Percentiles rank a stretch among this genome's conserved stretches.
These are phyloP conservation scores for Scortum barcoo DNA, from an alignment of 2,113 vertebrate genomes.

Conservation along the genomic window DNA sequence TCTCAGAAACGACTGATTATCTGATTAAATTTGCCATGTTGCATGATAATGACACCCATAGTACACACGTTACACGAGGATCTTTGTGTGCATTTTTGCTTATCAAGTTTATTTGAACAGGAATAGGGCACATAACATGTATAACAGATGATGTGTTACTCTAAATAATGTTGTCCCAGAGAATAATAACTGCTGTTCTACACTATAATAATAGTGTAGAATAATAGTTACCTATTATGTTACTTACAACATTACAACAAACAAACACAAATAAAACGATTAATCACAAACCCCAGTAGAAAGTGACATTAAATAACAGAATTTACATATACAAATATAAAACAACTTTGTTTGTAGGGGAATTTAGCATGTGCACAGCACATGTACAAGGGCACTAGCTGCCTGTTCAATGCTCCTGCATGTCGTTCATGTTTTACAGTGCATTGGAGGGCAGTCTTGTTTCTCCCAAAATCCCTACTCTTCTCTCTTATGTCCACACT, in stretches of 20 bases:
- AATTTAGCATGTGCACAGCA: not conserved
- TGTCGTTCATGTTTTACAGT: not conserved
- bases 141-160: not conserved
- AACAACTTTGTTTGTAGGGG: not conserved
- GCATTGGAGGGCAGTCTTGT: not conserved
- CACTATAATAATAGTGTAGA: not conserved
- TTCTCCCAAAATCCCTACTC: not conserved
- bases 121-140: not conserved
- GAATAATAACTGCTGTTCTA: not conserved
- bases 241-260: not conserved
- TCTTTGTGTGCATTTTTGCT: constrained; percentile 12
- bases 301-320: not conserved
- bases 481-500: constrained; percentile 7
- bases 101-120: not conserved
- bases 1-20: constrained; percentile 18
- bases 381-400: not conserved
- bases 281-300: not conserved
- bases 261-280: not conserved
- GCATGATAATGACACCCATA: not conserved
- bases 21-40: constrained; percentile 31
- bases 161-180: not conserved
- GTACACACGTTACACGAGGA: not conserved
- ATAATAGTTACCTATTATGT: not conserved
- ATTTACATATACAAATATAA: not conserved
- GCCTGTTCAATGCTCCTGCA: not conserved